Evolutionary conservation across 2,113 vertebrate species (phyloP).

Genomic region (Coreoperca whiteheadi): DNA sequence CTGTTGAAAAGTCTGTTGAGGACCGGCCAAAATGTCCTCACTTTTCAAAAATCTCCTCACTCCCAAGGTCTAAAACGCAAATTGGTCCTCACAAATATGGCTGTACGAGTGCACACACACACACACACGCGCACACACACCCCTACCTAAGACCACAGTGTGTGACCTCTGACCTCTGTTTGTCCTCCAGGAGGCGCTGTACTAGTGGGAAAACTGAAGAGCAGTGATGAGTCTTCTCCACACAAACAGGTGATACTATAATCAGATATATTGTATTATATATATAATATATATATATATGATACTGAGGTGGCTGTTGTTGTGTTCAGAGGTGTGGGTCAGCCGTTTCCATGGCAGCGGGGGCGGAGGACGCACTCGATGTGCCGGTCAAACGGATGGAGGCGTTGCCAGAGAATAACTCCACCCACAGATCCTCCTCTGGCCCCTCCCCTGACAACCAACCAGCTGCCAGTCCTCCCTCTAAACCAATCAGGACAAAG

Average conservation of each 20-base stretch:
- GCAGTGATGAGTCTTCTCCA: conserved; percentile 1
- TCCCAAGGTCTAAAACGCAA: too few relatives aligned
- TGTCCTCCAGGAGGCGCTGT: conserved; percentile 67
- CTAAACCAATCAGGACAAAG: conserved; percentile 43
- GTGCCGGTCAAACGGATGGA: background rate
- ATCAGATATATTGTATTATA: background rate
- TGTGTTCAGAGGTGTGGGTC: conserved; percentile 36
- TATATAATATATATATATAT: background rate
- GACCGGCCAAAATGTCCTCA: too few relatives aligned
- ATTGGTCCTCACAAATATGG: too few relatives aligned
- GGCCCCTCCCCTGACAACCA: conserved; percentile 20
- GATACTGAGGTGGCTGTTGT: background rate
- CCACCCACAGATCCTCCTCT: background rate
- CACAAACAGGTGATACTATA: conserved; percentile 21
- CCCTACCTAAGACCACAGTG: background rate
- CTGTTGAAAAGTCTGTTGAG: too few relatives aligned
- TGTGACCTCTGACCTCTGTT: conserved; percentile 12
- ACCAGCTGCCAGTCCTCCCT: background rate
- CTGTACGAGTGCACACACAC: too few relatives aligned
- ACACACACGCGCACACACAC: too few relatives aligned
- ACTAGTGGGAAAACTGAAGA: conserved; percentile 55
- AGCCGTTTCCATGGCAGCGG: conserved; percentile 3
- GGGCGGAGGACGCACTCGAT: background rate
- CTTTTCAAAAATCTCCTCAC: too few relatives aligned
- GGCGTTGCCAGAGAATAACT: conserved; percentile 37